Evolutionary conservation across 2,888 invertebrate genomes (phyloP), one percentile per base, ranked within the genome.

Genomic region (Agapostemon virescens): DNA sequence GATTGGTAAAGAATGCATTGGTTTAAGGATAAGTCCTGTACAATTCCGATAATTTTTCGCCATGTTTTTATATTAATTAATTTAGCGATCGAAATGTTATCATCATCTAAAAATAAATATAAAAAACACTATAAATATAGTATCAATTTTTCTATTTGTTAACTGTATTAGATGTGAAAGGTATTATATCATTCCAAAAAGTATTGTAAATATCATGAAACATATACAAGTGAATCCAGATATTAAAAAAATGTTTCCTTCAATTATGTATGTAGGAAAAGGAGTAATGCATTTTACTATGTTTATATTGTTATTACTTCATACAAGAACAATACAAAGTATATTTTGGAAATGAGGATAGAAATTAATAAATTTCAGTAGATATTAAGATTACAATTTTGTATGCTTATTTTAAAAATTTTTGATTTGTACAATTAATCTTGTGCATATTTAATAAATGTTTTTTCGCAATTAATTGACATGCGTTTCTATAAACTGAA

Each of bases 1-100:
- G 92, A 96, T 99, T 73, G 99, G 98, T 2, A 98, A 97, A 92
- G 97, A 98, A 89, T 95, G 96, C 42, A 95, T 97, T 84, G 99
- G 99, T 1, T 94, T 99, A 66, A 95, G 97, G 92, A 98, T 99
- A 91, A 97, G 97, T 89, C 93, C 94, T n/a, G 93, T 95, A 83
- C 96, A 96, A 89, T 94, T 94, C 90, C 93, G 94, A 92, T 94
- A 93, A 93, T 66, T 72, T 69, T 68, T 69, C 72, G 0, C 38
- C 45, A 64, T 9, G 26, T 66, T 68, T 58, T 58, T 61, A 33
- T 20, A 52, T 61, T 45, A 15, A 68, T 58, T 66, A 26, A 40
- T 55, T 5, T 52, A 75, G 13, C 40, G 36, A 74, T 71, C 26
- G 68, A 38, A 30, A 33, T 69, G 63, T 68, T 58, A 58, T 72